phyloP scores from a whole-genome alignment of 2,888 invertebrate species.

The Philereme vetulata region DNA sequence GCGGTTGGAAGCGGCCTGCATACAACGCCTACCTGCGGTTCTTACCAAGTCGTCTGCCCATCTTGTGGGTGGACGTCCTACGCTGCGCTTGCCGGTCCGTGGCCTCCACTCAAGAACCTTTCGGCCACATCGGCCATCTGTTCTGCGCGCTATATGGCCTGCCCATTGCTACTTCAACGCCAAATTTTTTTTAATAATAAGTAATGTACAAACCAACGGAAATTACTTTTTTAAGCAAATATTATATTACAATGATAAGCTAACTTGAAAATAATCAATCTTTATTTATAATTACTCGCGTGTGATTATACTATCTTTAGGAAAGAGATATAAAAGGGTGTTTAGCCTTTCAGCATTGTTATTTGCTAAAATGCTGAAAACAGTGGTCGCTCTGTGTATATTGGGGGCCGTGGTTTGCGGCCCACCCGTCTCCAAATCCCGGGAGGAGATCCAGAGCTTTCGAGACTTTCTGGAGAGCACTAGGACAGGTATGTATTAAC shows the following conservation, averaged over 20 bases:
- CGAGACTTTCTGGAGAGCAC: conserved; percentile 50
- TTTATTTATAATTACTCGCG: neutral
- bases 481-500: conserved; percentile 46
- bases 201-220: neutral
- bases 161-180: no score
- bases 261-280: neutral
- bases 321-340: conserved; percentile 14
- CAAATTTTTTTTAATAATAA: no score
- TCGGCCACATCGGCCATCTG: no score
- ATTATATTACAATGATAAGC: neutral
- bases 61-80: no score
- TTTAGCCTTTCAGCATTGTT: neutral
- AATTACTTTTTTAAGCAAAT: neutral
- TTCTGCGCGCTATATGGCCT: no score
- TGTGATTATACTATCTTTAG: neutral
- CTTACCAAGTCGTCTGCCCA: no score
- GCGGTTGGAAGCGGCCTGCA: no score
- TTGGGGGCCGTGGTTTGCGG: conserved; percentile 45
- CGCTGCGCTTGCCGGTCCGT: no score
- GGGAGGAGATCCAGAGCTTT: conserved; percentile 54
- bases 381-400: conserved; percentile 40
- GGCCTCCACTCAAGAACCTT: no score
- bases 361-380: conserved; percentile 43
- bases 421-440: conserved; percentile 46
- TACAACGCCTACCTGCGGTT: no score